A percentile compares a stretch with the other conserved stretches of the same genome.
phyloP scores from a whole-genome alignment of 2,888 invertebrate genomes.

The Eristalis pertinax region DNA sequence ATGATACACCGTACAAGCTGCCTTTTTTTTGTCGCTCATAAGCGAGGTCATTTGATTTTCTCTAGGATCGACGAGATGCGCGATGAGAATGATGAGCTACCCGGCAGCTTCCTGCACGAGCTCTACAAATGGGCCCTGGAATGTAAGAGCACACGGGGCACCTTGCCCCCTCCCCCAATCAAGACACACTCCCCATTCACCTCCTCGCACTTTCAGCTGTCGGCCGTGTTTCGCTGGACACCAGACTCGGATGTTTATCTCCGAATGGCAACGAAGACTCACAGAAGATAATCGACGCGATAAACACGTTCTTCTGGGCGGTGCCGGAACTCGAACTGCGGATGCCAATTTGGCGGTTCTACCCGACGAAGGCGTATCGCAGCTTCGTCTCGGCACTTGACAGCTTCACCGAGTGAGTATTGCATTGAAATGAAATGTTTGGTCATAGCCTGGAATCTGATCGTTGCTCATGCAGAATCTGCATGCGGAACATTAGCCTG shows the following conservation, averaged over 20 bases:
- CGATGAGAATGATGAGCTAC: slow-evolving; percentile 87
- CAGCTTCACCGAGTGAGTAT: slow-evolving; percentile 86
- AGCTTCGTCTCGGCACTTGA: slow-evolving; percentile 88
- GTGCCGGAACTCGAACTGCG: slow-evolving; percentile 88
- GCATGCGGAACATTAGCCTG: slow-evolving; percentile 83
- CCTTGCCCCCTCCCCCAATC: not conserved
- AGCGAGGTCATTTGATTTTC: slow-evolving; percentile 3
- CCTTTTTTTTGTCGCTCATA: not conserved
- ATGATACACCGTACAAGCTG: slow-evolving; percentile 74
- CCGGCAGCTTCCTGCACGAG: slow-evolving; percentile 92
- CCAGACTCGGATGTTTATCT: slow-evolving; percentile 88
- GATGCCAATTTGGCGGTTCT: slow-evolving; percentile 89
- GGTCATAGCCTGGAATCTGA: not conserved
- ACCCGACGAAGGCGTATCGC: slow-evolving; percentile 87
- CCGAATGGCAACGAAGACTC: slow-evolving; percentile 85
- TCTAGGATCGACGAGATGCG: slow-evolving; percentile 85
- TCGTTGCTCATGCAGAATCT: slow-evolving; percentile 81
- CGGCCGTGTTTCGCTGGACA: slow-evolving; percentile 90
- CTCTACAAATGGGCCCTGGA: slow-evolving; percentile 96
- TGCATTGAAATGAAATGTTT: slow-evolving; percentile 41
- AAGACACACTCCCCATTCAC: not conserved
- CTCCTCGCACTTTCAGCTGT: slow-evolving; percentile 84
- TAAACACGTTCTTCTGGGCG: slow-evolving; percentile 89
- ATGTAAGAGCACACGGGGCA: slow-evolving; percentile 84
- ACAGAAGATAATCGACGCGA: slow-evolving; percentile 89